Conservation (phyloP, 2,113 vertebrate genomes). For the Oreochromis niloticus region DNA sequence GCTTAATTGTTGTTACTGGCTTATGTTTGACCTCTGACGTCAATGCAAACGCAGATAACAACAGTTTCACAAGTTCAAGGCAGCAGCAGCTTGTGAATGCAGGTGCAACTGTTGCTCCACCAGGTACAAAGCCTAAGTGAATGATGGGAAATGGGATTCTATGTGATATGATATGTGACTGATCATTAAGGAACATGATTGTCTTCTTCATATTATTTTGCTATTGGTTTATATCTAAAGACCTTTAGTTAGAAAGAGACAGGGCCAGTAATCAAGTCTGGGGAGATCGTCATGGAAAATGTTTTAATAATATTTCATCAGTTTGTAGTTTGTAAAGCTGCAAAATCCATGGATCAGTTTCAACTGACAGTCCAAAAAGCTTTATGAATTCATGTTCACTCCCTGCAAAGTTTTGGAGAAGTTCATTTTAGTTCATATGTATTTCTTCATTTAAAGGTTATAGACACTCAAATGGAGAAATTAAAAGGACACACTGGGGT, state of each 20-base stretch:
- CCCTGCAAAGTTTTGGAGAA: not conserved
- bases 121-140: not conserved
- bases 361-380: not conserved
- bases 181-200: not conserved
- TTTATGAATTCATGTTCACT: not conserved
- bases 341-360: not conserved
- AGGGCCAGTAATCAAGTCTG: not conserved
- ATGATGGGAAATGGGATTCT: not conserved
- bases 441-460: not conserved
- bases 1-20: not conserved
- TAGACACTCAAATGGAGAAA: not conserved
- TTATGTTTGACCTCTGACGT: not conserved
- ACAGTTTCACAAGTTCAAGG: not conserved
- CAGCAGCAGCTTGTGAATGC: not conserved
- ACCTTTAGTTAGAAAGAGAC: not conserved
- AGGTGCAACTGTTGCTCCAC: not conserved
- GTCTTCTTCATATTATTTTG: accelerated
- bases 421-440: not conserved
- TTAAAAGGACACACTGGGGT: accelerated
- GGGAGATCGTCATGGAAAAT: not conserved
- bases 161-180: not conserved
- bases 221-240: not conserved
- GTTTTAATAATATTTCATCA: not conserved
- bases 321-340: not conserved
- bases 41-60: not conserved